Base-by-base conservation (phyloP, 2,113 vertebrate genomes). In the Chroicocephalus ridibundus region DNA sequence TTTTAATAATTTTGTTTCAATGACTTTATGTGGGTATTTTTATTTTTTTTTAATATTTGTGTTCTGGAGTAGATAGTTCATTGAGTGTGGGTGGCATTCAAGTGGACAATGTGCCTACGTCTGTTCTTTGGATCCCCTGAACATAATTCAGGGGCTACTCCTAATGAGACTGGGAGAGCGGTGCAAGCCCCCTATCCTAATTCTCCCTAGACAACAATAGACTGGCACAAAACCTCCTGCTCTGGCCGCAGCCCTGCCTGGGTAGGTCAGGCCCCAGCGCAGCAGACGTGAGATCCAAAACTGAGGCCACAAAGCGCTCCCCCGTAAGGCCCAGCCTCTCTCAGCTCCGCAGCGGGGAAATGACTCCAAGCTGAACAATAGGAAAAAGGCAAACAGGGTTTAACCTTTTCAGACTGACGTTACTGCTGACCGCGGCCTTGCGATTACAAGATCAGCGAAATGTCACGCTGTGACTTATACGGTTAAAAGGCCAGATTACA, bases 1-100 rank as follows among this genome's bases (percentile, higher is more conserved):
- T 95, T 97, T 97, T 97, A 97, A 92, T 97, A 97, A 96, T 92
- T 95, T 92, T 60, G 29, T 95, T 97, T 96, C 91, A 71, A 93
- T 90, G 86, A 78, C 51, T 94, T 85, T 44, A 78, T 27, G 40
- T 94, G 89, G 68, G 42, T 90, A 34, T 86, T 90, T 80, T 68
- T 85, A 55, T 2, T 80, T 88, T 89, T 83, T 86, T 57, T 2
- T 25, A 91, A 32, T 68, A 42, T 15, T 88, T 72, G 46, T 97
- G 36, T 95, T 86, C 61, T 65, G 71, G 66, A 49, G 31, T 36
- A 75, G 77, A 3, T 60, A 26, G 21, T 92, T 87, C 27, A 21
- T n/a, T 69, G 79, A 13, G 27, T 8, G 34, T 36, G 68, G 27
- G 70, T 76, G 54, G 54, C 54, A 47, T 94, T 91, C 34, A 42